phyloP scores from a whole-genome alignment of 2,113 vertebrate genomes.

The Phaethornis superciliosus region DNA sequence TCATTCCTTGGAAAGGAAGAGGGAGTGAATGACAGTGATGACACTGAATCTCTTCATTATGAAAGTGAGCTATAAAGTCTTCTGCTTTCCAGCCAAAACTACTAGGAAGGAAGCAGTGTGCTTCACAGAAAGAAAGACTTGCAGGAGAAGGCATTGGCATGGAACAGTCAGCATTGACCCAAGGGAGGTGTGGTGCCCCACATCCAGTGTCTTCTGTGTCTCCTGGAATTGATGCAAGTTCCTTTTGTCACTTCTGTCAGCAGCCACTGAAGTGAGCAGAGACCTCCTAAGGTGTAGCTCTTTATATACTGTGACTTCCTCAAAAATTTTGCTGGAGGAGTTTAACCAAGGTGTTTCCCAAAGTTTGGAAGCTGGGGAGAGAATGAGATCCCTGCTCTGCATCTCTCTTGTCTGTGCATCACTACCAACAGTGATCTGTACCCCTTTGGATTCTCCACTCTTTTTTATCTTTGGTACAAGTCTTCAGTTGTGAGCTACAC shows the following conservation, averaged over 20 bases:
- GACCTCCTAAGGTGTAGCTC: neutral
- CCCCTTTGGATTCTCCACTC: neutral
- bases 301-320: neutral
- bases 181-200: neutral
- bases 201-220: neutral
- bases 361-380: neutral
- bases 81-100: neutral
- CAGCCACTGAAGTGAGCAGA: neutral
- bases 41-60: neutral
- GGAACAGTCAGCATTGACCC: neutral
- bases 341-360: neutral
- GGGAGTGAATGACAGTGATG: neutral
- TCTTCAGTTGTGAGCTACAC: neutral
- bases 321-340: neutral
- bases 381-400: neutral
- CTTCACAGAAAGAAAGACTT: neutral
- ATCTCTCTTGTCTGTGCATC: neutral
- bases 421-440: neutral
- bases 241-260: neutral
- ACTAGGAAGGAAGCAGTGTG: neutral
- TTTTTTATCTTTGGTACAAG: neutral
- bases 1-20: neutral
- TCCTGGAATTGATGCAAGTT: neutral
- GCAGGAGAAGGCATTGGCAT: neutral
- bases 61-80: slow-evolving; percentile 9